Evolutionary conservation across 2,113 vertebrate genomes (phyloP), one percentile per base, ranked within the genome.

Genomic region (Chlorodrepanis virens): DNA sequence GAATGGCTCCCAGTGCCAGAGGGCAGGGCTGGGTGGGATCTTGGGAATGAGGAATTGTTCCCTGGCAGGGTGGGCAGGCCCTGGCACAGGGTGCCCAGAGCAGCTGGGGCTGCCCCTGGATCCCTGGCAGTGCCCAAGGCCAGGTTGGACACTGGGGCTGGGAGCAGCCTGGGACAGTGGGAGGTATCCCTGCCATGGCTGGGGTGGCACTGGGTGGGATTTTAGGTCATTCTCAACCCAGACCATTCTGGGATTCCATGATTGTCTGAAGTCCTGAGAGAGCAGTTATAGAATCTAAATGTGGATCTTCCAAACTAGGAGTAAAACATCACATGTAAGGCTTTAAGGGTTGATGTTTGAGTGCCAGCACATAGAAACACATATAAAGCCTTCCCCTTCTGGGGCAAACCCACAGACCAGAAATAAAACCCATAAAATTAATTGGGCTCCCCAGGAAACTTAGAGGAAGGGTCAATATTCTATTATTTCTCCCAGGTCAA

Each of bases 191-290:
- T 78, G 33, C 2, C 74, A 61, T 15, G 72, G 63, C 45, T 1
- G 53, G 42, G 42, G 8, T 19, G 29, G 50, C 0, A 5, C 3
- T 19, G 23, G 31, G 0, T 44, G 76, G 1, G 3, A 0, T 67
- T 52, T 45, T 0, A 39, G 19, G 7, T n/a, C 23, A 8, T 2
- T 82, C 5, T 1, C 28, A n/a, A 18, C 5, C 8, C 39, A 60
- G 21, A 10, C 13, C 20, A n/a, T 16, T 12, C 27, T 16, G 5
- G 2, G 8, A 45, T 52, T 74, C 68, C 21, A 14, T 53, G 61
- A 25, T 14, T 47, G 19, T 39, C 4, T 20, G 60, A 61, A 64
- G 15, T 37, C 16, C 29, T n/a, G 37, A 74, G 45, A 60, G 11
- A 81, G 7, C 11, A 63, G 17, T 2, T 68, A 29, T 35, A 33